Base-by-base conservation (phyloP, 30 jellyfish, hydroid and myxozoan genomes). In the Hydractinia echinata region DNA sequence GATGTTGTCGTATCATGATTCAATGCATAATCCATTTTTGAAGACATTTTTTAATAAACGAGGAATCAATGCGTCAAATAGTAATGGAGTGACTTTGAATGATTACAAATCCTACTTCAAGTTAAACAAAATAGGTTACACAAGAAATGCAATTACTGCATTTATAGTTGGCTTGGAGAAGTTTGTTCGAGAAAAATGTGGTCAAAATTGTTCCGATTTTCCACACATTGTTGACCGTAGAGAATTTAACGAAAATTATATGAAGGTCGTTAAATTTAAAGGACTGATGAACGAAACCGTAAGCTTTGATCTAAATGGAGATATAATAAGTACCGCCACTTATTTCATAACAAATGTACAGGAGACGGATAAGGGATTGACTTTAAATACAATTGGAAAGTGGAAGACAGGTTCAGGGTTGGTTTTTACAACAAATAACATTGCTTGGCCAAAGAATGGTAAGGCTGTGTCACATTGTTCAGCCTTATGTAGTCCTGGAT, bases 111-210 rank as follows among this genome's bases (percentile, higher is more conserved):
- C 10, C 39, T 64, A 64, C 39, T 64, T 13, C 18, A 13, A n/a
- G 18, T n/a, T 51, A 0, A 44, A 44, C 8, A n/a, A 64, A 44
- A 64, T 44, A n/a, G 74, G 74, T 7, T 64, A n/a, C 74, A 51
- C 39, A 0, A n/a, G 39, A 21, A 87, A 77, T 67, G 96, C 96
- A 1, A 91, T 87, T 56, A 73, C 82, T 56, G 88, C 96, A 4
- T 68, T 81, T 6, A 56, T 84, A 15, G 21, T 55, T 11, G 96
- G 84, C 55, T 56, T 87, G 77, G 81, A 87, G 54, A 67, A 67
- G 8, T 15, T 76, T 15, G 55, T 81, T n/a, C 54, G 30, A 19
- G 8, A 44, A 11, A 15, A 66, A 9, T 51, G 44, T 20, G 77
- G 44, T 30, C 44, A 79, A 6, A 82, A 19, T 5, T 51, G 18